Percentiles rank a stretch among this genome's conserved stretches.
Conservation (phyloP, 2,113 vertebrate species). For the Cebidichthys violaceus region DNA sequence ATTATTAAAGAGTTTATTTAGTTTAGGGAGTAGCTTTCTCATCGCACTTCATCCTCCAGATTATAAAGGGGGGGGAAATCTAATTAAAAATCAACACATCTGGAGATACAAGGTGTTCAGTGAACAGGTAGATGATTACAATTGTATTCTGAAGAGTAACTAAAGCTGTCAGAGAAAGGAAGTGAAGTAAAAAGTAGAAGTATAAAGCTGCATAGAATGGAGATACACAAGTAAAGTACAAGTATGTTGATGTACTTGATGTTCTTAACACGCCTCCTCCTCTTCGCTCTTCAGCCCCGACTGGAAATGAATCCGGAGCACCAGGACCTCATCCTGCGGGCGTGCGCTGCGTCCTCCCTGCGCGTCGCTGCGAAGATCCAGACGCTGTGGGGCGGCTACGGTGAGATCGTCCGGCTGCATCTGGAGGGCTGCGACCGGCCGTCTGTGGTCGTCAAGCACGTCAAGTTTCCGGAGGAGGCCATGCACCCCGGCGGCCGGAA, state of each 20-base stretch:
- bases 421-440: constrained; percentile 76
- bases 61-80: not conserved
- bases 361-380: constrained; percentile 77
- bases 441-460: constrained; percentile 83
- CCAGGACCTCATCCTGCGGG: constrained; percentile 78
- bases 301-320: constrained; percentile 78
- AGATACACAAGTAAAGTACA: not conserved
- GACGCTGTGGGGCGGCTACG: constrained; percentile 84
- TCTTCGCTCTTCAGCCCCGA: not conserved
- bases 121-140: not conserved
- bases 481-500: constrained; percentile 73
- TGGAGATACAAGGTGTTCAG: not conserved
- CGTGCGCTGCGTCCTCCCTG: constrained; percentile 73
- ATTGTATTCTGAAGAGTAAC: not conserved
- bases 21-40: not conserved
- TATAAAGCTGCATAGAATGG: not conserved
- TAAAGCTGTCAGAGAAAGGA: not conserved
- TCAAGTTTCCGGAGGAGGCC: constrained; percentile 75
- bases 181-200: not conserved
- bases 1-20: not conserved
- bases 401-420: constrained; percentile 81
- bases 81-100: not conserved
- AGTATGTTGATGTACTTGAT: not conserved
- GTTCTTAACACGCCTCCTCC: not conserved
- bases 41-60: not conserved